Conservation (phyloP, 2,888 invertebrate genomes). For the Hesperia comma region DNA sequence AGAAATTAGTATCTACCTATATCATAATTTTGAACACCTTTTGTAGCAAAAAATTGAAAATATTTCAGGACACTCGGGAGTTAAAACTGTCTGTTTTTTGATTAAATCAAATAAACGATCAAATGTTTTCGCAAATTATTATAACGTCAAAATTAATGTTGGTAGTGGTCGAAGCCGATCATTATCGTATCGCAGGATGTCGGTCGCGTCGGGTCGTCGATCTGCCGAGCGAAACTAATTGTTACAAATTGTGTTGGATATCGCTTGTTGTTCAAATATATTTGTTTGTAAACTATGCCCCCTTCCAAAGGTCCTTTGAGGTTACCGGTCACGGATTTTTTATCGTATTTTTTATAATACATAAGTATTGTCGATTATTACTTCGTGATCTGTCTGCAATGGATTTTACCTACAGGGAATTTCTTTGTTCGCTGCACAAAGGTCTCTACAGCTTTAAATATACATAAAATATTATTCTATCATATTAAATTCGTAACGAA, state of each 20-base stretch:
- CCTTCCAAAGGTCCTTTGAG: conserved; percentile 4
- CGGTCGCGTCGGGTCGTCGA: conserved; percentile 68
- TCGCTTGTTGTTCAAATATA: conserved; percentile 6
- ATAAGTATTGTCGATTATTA: not conserved
- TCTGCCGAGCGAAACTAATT: conserved; percentile 71
- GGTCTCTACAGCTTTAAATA: too few species aligned
- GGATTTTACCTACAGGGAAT: too few species aligned
- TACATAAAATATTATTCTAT: too few species aligned
- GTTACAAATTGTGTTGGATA: conserved; percentile 61
- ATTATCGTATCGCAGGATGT: conserved; percentile 70
- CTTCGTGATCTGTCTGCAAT: too few species aligned
- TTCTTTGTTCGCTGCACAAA: too few species aligned
- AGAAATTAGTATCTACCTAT: too few species aligned
- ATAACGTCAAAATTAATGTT: conserved; percentile 52
- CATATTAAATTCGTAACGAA: too few species aligned
- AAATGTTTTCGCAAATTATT: conserved; percentile 25
- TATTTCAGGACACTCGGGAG: too few species aligned
- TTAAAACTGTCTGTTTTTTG: too few species aligned
- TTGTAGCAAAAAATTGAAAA: too few species aligned
- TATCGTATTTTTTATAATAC: not conserved
- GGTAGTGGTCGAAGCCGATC: conserved; percentile 51
- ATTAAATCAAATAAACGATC: too few species aligned
- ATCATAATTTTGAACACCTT: too few species aligned
- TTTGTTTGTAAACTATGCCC: conserved; percentile 5
- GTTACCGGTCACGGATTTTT: not conserved